phyloP scores from a whole-genome alignment of 2,888 invertebrate species.

The Amorpha juglandis region DNA sequence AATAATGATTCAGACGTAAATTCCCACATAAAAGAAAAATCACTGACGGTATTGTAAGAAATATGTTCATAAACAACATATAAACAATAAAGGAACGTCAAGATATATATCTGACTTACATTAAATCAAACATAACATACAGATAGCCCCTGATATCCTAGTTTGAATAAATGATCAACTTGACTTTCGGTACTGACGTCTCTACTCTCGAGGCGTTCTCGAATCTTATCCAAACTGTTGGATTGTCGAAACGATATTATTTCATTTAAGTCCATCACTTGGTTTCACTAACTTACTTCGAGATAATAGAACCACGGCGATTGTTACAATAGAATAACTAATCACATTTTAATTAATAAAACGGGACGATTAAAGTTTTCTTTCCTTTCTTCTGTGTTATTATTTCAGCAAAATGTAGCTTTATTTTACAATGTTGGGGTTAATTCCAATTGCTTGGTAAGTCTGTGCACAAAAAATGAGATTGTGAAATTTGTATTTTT shows the following conservation, averaged over 20 bases:
- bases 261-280: slow-evolving; percentile 5
- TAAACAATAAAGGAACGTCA: not conserved
- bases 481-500: no score
- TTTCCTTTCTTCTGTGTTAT: not conserved
- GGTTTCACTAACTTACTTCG: slow-evolving; percentile 6
- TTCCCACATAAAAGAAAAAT: not conserved
- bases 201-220: not conserved
- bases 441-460: no score
- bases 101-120: not conserved
- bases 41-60: no score
- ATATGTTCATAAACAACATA: not conserved
- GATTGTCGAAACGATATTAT: slow-evolving; percentile 15
- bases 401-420: not conserved
- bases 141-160: slow-evolving; percentile 28
- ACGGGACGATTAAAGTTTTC: slow-evolving; percentile 2
- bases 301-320: not conserved
- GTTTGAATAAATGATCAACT: slow-evolving; percentile 20
- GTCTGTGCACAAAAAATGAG: no score
- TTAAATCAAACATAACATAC: slow-evolving; percentile 20
- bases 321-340: slow-evolving; percentile 19
- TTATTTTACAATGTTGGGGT: no score
- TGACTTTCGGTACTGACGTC: slow-evolving; percentile 5
- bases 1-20: not conserved
- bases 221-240: not conserved
- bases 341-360: slow-evolving; percentile 9